Percentiles rank a stretch among this genome's conserved stretches.
These are phyloP conservation scores for Steatocranus sp. DNA, from an alignment of 2,797 vertebrate species.

Conservation along the genomic window DNA sequence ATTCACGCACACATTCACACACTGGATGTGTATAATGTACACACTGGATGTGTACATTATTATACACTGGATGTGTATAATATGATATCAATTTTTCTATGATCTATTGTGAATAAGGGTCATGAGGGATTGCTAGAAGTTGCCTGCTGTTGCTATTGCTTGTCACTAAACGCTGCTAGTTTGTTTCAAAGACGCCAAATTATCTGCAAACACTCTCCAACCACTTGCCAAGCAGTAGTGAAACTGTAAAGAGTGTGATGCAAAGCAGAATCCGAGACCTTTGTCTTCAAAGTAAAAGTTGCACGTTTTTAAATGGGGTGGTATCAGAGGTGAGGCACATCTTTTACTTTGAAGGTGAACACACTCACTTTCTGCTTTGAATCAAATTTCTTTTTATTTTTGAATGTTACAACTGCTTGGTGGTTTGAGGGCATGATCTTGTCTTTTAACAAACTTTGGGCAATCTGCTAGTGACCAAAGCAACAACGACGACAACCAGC, in stretches of 20 bases:
- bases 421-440: not conserved
- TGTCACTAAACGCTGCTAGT: not conserved
- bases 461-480: not conserved
- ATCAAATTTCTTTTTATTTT: too few species aligned
- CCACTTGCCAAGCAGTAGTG: not conserved
- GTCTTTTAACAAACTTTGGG: not conserved
- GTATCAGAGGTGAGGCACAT: not conserved
- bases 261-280: not conserved
- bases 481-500: not conserved
- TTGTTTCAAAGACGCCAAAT: not conserved
- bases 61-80: too few species aligned
- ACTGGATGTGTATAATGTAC: too few species aligned
- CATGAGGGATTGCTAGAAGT: not conserved
- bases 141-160: not conserved
- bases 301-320: not conserved
- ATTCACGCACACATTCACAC: too few species aligned
- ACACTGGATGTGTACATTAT: too few species aligned
- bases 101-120: not conserved
- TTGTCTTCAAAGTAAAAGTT: not conserved
- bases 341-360: not conserved
- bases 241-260: not conserved
- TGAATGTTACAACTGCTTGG: not conserved
- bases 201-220: not conserved
- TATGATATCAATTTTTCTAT: not conserved
- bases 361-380: not conserved